Evolutionary conservation across 2,888 invertebrate species (phyloP), one percentile per base, ranked within the genome.

Genomic region (Serripes groenlandicus): DNA sequence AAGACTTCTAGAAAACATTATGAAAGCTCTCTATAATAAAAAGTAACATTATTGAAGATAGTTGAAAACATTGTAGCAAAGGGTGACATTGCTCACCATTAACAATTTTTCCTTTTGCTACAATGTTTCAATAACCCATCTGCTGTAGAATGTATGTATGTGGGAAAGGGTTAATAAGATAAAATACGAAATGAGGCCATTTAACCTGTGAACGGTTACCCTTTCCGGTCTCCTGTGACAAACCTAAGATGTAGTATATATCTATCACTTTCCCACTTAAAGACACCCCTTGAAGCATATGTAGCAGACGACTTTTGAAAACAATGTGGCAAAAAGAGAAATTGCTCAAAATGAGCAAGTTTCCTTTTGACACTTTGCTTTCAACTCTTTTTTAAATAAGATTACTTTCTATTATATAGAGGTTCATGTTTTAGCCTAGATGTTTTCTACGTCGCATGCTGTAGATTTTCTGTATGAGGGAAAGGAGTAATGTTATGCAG

Each of bases 311-410:
- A 15, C 18, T 56, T 56, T n/a, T n/a, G 56, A 56, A 56, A 56
- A 56, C 56, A 56, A 9, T 23, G 56, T 56, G 56, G 23, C 11
- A 56, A 56, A 56, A 56, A n/a, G 23, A 56, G 56, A 56, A 56
- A 56, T 56, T 56, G 56, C 56, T 56, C 56, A n/a, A 15, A 56
- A n/a, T n/a, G 56, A n/a, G 56, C 56, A 56, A 56, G 5, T 56
- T 15, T 56, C 23, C 23, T n/a, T 56, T 56, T 23, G 11, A 9
- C 23, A 56, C 18, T 7, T 5, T 56, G 56, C 5, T 56, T 56
- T 56, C 56, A 15, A 56, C 18, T n/a, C 18, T 56, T 56, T 56
- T 23, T 23, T 11, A 42, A 42, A 42, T 42, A 42, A 42, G 56
- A 42, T 42, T 11, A 42, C 42, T 42, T 42, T 42, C 42, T 42